Percentiles rank a stretch among this genome's conserved stretches.
These are phyloP conservation scores for Laterallus jamaicensis DNA, from an alignment of 2,113 vertebrate species.

Conservation along the genomic window DNA sequence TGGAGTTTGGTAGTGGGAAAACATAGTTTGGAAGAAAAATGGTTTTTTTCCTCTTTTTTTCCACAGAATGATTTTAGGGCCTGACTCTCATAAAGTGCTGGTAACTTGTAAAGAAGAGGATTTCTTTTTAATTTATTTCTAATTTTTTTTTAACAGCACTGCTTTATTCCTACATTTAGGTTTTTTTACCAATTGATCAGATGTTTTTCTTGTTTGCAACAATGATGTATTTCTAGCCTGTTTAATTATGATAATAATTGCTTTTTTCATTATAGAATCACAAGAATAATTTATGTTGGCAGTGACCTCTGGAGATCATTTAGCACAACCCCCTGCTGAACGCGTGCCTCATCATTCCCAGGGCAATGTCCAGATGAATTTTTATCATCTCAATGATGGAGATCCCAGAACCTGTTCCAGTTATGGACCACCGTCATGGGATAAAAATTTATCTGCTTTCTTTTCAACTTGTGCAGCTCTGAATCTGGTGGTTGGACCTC, in stretches of 20 bases:
- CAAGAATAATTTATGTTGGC: background rate
- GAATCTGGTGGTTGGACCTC: background rate
- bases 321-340: background rate
- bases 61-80: background rate
- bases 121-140: background rate
- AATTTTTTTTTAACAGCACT: background rate
- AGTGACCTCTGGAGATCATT: background rate
- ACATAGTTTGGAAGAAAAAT: background rate
- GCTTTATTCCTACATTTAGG: background rate
- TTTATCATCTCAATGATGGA: background rate
- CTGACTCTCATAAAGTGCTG: background rate
- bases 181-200: background rate
- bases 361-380: background rate
- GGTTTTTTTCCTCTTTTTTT: background rate
- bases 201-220: background rate
- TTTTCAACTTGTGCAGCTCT: background rate
- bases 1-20: background rate
- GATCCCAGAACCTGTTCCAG: background rate
- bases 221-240: background rate
- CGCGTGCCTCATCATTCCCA: background rate
- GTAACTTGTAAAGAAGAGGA: background rate
- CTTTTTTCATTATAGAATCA: background rate
- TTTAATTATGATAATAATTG: background rate
- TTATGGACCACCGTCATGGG: background rate
- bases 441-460: background rate